phyloP scores from a whole-genome alignment of 2,797 vertebrate species.

The Coreius guichenoti region DNA sequence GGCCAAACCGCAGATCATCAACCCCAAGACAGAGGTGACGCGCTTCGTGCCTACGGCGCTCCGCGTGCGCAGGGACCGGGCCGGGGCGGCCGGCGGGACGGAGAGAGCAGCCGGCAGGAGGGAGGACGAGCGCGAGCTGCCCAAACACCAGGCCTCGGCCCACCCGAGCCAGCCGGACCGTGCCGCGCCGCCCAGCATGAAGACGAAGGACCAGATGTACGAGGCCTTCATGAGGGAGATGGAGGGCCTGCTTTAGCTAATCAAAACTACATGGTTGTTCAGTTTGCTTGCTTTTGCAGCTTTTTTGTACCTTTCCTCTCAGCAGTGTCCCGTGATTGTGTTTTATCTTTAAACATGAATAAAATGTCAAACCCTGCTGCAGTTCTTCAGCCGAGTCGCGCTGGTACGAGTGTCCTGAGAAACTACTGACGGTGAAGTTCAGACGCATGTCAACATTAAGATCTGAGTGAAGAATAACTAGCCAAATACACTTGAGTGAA shows the following conservation, averaged over 20 bases:
- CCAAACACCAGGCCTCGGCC: conserved; percentile 68
- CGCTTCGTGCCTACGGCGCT: conserved; percentile 94
- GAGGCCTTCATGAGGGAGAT: conserved; percentile 99
- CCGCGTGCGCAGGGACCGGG: conserved; percentile 86
- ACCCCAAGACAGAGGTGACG: conserved; percentile 95
- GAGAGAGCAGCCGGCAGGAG: conserved; percentile 60
- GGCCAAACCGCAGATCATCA: conserved; percentile 98
- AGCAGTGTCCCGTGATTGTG: background rate
- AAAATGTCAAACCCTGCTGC: background rate
- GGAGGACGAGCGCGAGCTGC: conserved; percentile 67
- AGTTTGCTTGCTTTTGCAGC: background rate
- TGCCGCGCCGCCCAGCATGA: conserved; percentile 83
- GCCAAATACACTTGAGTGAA: no score
- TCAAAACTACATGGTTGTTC: no score
- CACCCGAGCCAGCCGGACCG: conserved; percentile 73
- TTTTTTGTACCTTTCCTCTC: background rate
- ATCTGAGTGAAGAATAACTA: no score
- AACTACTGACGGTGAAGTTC: no score
- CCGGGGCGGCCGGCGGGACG: conserved; percentile 1
- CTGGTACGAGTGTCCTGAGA: no score
- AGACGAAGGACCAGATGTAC: conserved; percentile 98
- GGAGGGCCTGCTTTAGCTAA: conserved; percentile 85
- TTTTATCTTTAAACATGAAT: conserved; percentile 4
- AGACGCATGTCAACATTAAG: no score
- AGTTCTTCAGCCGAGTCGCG: no score